Percentiles rank a stretch among this genome's conserved stretches.
Conservation (phyloP, 1,140 invertebrate genomes). For the Caenorhabditis inopinata region DNA sequence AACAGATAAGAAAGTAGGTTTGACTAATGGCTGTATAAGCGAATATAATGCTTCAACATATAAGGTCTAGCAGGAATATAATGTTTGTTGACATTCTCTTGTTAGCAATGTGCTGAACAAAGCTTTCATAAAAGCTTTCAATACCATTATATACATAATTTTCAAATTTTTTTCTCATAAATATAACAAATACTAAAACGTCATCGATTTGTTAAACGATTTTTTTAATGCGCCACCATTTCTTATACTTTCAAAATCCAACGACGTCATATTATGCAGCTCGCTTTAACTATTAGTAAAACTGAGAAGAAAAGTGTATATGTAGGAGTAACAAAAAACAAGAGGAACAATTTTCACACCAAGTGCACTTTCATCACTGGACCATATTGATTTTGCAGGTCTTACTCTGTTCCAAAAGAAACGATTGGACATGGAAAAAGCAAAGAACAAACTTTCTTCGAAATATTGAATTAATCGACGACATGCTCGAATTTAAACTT, state of each 20-base stretch:
- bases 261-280: too few species aligned
- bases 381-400: slow-evolving; percentile 26
- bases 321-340: too few species aligned
- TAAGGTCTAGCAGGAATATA: background rate
- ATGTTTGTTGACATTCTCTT: background rate
- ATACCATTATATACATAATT: too few species aligned
- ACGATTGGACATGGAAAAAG: slow-evolving; percentile 18
- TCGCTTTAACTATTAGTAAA: too few species aligned
- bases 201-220: too few species aligned
- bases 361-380: background rate
- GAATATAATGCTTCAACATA: background rate
- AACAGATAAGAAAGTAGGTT: background rate
- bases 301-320: too few species aligned
- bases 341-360: too few species aligned
- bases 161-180: too few species aligned
- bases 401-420: slow-evolving; percentile 11
- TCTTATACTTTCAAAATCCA: too few species aligned
- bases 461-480: background rate
- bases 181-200: too few species aligned
- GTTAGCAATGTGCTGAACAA: background rate
- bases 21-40: background rate
- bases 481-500: background rate
- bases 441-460: background rate
- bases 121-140: too few species aligned
- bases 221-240: too few species aligned